These are phyloP conservation scores for Hydropsyche tenuis DNA, from an alignment of 1,140 invertebrate genomes.

Conservation along the genomic window DNA sequence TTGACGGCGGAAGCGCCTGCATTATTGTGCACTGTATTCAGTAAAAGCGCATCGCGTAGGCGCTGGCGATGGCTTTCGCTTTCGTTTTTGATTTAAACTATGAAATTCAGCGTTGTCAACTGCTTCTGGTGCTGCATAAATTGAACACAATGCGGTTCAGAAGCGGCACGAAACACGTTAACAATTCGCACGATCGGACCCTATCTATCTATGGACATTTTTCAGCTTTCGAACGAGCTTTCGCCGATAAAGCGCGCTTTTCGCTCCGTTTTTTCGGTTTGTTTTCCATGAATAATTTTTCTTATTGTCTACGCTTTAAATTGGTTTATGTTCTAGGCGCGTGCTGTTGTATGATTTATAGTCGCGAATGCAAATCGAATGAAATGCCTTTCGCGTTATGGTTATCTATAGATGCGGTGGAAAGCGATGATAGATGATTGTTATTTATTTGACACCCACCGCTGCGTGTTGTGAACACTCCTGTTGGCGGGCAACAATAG, in stretches of 20 bases:
- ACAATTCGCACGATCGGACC: no score
- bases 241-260: no score
- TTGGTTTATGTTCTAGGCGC: no score
- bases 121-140: constrained; percentile 3
- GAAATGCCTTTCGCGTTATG: constrained; percentile 9
- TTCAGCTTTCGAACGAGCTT: no score
- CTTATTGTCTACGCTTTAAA: no score
- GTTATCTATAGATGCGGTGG: background rate
- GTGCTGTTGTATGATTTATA: background rate
- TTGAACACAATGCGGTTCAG: background rate
- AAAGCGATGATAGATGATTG: constrained; percentile 21
- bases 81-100: constrained; percentile 18
- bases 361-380: constrained; percentile 5
- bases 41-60: no score
- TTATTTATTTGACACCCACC: constrained; percentile 16
- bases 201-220: no score
- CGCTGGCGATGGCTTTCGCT: constrained; percentile 1
- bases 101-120: constrained; percentile 12
- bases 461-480: background rate
- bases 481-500: background rate
- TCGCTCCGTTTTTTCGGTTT: no score
- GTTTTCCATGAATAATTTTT: no score
- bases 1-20: no score
- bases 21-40: no score
- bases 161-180: no score